Conservation (phyloP, 2,888 invertebrate species). For the Microdon myrmicae region DNA sequence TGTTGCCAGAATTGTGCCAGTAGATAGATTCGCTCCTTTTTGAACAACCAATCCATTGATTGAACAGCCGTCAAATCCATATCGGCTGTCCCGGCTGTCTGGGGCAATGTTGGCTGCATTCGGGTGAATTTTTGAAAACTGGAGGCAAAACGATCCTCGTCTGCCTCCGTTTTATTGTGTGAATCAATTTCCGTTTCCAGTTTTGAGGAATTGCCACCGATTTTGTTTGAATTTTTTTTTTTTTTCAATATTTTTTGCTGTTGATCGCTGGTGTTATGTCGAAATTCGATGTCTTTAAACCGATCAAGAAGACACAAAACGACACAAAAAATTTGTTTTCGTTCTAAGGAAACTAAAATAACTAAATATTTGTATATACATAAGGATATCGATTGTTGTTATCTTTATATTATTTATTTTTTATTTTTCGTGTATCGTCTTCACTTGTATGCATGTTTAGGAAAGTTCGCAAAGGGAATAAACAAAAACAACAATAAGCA, state of each 20-base stretch:
- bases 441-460: no score
- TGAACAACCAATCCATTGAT: constrained; percentile 96
- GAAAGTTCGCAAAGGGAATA: no score
- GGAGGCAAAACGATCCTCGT: constrained; percentile 49
- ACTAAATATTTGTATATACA: constrained; percentile 10
- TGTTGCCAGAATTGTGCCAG: constrained; percentile 97
- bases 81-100: constrained; percentile 77
- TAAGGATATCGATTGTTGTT: constrained; percentile 15
- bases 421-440: constrained; percentile 1
- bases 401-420: constrained; percentile 9
- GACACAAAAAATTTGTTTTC: constrained; percentile 3
- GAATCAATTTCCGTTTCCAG: constrained; percentile 46
- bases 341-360: constrained; percentile 9
- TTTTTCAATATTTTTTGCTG: background rate
- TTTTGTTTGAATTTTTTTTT: constrained; percentile 16
- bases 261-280: no score
- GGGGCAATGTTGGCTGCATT: constrained; percentile 84
- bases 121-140: constrained; percentile 62
- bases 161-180: constrained; percentile 43
- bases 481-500: no score
- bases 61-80: constrained; percentile 94
- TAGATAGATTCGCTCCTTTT: constrained; percentile 93
- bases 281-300: no score
- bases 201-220: no score
- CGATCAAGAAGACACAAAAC: no score